These are phyloP conservation scores for Conger conger DNA, from an alignment of 2,113 vertebrate species.

Conservation along the genomic window DNA sequence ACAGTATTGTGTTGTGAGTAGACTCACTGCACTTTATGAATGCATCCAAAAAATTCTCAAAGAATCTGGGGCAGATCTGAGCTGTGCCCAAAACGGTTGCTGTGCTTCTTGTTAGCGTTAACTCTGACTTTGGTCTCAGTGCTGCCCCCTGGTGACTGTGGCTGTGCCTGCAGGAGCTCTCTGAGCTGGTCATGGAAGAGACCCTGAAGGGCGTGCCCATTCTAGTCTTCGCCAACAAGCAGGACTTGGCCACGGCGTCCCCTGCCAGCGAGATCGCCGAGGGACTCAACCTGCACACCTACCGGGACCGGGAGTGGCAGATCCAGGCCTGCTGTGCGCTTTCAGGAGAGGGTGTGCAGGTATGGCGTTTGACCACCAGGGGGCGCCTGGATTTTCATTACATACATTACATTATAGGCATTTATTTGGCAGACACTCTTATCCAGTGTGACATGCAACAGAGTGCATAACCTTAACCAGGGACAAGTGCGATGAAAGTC, in stretches of 20 bases:
- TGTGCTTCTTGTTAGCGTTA: no score
- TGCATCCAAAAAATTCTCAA: not conserved
- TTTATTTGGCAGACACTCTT: no score
- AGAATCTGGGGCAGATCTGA: not conserved
- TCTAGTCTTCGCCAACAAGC: slow-evolving; percentile 88
- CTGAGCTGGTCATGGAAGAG: slow-evolving; percentile 77
- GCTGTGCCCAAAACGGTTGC: no score
- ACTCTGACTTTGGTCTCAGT: not conserved
- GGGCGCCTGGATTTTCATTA: no score
- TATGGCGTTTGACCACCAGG: slow-evolving; percentile 47
- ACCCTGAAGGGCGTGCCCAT: slow-evolving; percentile 76
- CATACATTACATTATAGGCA: no score
- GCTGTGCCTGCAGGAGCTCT: slow-evolving; percentile 72
- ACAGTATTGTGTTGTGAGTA: no score
- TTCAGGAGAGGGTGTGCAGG: slow-evolving; percentile 85
- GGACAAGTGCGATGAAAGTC: no score
- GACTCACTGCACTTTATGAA: no score
- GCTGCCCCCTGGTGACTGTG: not conserved
- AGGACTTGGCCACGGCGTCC: slow-evolving; percentile 79
- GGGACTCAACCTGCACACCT: slow-evolving; percentile 83
- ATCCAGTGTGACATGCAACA: no score
- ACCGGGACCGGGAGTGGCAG: slow-evolving; percentile 83
- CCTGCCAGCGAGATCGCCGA: slow-evolving; percentile 79
- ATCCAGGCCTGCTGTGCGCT: slow-evolving; percentile 87
- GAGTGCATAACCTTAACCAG: no score